Evolutionary conservation across 2,113 vertebrate species (phyloP), one percentile per base, ranked within the genome.

Genomic region (Eulemur macaco): DNA sequence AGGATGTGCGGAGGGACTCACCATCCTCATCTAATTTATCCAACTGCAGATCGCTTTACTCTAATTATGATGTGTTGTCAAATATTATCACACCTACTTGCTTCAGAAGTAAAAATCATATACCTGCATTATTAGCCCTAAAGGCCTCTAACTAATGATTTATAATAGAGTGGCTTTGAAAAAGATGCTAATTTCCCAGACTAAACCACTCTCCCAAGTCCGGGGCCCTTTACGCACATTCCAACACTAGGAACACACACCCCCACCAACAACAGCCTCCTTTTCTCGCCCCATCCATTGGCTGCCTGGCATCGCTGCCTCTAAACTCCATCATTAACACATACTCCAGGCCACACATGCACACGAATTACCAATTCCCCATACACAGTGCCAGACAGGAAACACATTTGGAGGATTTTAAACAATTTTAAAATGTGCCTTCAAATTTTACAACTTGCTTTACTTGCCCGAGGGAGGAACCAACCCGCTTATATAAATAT

Each of bases 391-490:
- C 97, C 96, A 96, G 97, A 96, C 97, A 97, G 97, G 97, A 98
- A 98, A 94, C 96, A 83, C 93, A 69, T 92, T 86, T 71, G 96
- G 78, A 95, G 86, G 88, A 86, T 96, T 97, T 98, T 96, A 98
- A 97, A 96, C 96, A 95, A 96, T 96, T 97, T 97, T 89, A 96
- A 98, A 97, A 96, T 21, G 93, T 39, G 95, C 97, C 94, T 97
- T 97, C 97, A 96, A 97, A 98, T 96, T 98, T 98, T 97, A 98
- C 95, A 97, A 94, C 97, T 96, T 83, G 94, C 88, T 96, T 83
- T 85, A 74, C 96, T 97, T 73, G 96, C 97, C 96, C 1, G 73
- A 91, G 97, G 96, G 97, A 94, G 74, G 97, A 95, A 93, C 96
- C 54, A 11, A 95, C 95, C 89, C 52, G 78, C 93, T 96, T 93